Evolutionary conservation across 2,888 invertebrate species (phyloP).

Genomic region (Xylocampa areola): DNA sequence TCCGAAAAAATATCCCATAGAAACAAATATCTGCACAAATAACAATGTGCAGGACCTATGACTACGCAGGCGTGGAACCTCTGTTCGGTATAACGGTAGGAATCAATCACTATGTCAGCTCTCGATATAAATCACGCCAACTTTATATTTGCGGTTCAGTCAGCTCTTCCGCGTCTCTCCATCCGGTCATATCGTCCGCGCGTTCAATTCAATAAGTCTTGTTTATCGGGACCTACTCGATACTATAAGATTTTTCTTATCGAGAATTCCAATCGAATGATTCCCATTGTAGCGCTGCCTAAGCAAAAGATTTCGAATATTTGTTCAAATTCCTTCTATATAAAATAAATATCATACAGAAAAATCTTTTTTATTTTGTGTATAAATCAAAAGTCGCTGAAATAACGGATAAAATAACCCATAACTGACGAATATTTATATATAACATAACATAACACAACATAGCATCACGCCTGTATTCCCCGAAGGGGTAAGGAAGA

Average conservation of each 20-base stretch:
- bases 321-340: conserved; percentile 27
- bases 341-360: conserved; percentile 27
- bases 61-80: too few species aligned
- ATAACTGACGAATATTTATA: too few species aligned
- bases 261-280: conserved; percentile 54
- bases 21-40: conserved; percentile 35
- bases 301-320: conserved; percentile 41
- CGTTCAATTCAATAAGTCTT: conserved; percentile 58
- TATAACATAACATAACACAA: too few species aligned
- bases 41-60: too few species aligned
- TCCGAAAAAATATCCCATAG: conserved; percentile 2
- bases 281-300: conserved; percentile 42
- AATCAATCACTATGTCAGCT: conserved; percentile 54
- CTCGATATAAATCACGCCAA: conserved; percentile 56
- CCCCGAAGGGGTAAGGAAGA: too few species aligned
- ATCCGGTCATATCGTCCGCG: conserved; percentile 47
- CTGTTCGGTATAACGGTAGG: conserved; percentile 21
- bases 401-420: conserved; percentile 26
- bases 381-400: conserved; percentile 9
- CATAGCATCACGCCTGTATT: too few species aligned
- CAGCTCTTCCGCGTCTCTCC: conserved; percentile 43
- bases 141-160: conserved; percentile 50
- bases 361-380: conserved; percentile 18
- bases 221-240: conserved; percentile 52
- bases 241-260: conserved; percentile 57